Conservation (phyloP, 2,113 vertebrate genomes). For the Notothenia rossii region DNA sequence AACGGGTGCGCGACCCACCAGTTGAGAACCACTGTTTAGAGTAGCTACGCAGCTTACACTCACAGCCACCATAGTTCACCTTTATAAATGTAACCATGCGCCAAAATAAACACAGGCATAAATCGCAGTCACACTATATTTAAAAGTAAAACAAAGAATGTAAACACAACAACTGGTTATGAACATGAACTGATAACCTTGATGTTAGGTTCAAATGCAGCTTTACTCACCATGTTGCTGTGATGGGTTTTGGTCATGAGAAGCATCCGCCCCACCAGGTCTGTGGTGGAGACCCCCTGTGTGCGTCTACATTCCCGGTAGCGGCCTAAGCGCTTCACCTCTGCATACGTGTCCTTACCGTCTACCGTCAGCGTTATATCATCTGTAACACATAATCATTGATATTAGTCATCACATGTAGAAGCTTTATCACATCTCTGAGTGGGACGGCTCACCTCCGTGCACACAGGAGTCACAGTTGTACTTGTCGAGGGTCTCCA, state of each 20-base stretch:
- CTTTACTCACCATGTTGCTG: slow-evolving; percentile 91
- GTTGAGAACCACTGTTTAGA: too few relatives aligned
- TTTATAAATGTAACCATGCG: not conserved
- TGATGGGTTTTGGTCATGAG: slow-evolving; percentile 98
- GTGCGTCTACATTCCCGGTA: slow-evolving; percentile 96
- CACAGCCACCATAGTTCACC: not conserved
- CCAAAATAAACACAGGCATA: not conserved
- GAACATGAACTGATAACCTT: not conserved
- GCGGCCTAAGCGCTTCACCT: slow-evolving; percentile 92
- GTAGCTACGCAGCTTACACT: not conserved
- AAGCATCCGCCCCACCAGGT: slow-evolving; percentile 97
- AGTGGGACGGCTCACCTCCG: slow-evolving; percentile 85
- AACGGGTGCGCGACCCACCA: too few relatives aligned
- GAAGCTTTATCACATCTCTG: not conserved
- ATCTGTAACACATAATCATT: slow-evolving; percentile 79
- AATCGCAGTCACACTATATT: not conserved
- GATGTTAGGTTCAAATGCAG: not conserved
- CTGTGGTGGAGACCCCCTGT: slow-evolving; percentile 97
- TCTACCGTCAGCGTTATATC: slow-evolving; percentile 96
- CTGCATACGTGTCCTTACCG: slow-evolving; percentile 95
- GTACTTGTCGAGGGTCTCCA: slow-evolving; percentile 95
- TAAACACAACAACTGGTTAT: not conserved
- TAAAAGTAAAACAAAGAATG: not conserved
- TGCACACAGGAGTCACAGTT: slow-evolving; percentile 98
- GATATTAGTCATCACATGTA: not conserved